Conservation (phyloP, 2,113 vertebrate species). For the Urocitellus parryii region DNA sequence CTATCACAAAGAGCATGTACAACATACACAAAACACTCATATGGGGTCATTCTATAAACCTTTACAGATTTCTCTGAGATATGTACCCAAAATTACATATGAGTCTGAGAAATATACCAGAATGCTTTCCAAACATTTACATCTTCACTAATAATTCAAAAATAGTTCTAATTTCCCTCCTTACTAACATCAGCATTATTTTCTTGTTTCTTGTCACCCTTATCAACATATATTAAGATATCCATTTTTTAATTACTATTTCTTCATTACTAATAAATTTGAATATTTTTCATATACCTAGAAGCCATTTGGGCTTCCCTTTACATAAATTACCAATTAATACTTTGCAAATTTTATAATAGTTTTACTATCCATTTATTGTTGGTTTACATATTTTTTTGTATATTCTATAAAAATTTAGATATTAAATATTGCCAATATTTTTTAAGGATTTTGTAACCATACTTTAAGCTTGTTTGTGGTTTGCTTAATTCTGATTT, state of each 20-base stretch:
- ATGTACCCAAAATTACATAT: background rate
- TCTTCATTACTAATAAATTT: background rate
- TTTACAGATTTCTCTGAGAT: background rate
- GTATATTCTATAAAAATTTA: constrained; percentile 17
- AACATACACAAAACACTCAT: background rate
- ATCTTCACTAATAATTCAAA: background rate
- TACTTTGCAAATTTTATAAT: constrained; percentile 12
- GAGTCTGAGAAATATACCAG: background rate
- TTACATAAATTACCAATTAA: background rate
- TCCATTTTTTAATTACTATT: background rate
- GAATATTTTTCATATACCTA: background rate
- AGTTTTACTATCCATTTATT: background rate
- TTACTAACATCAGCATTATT: background rate
- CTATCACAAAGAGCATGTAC: background rate
- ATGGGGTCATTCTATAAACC: background rate
- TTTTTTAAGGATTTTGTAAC: background rate
- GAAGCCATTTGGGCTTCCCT: background rate
- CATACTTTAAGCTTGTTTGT: background rate
- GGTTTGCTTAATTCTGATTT: constrained; percentile 1
- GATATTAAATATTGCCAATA: background rate
- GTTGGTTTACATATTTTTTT: background rate
- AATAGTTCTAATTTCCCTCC: background rate
- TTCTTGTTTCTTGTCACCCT: background rate
- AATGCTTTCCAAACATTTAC: background rate
- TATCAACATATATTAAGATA: background rate